Base-by-base conservation (phyloP, 2,113 vertebrate genomes). In the Echinops telfairi region DNA sequence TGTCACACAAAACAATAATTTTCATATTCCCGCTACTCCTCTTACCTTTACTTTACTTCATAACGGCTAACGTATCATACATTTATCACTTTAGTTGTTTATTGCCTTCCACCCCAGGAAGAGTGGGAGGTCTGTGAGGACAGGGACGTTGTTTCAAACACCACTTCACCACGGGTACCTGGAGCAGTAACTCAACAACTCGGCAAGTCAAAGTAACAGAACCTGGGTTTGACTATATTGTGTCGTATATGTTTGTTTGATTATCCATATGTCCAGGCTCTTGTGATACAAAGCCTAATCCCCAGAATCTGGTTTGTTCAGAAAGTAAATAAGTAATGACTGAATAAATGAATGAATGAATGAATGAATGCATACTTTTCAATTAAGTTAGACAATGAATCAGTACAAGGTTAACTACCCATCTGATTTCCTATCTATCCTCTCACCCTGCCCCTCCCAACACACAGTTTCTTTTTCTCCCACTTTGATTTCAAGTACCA, bases 401-500 rank as follows among this genome's bases (percentile, higher is more conserved):
- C 38, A 27, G 38, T 16, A 36, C 2, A 47, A 58, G 19, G 16
- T 86, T 81, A 90, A 83, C n/a, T 23, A 71, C 33, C 19, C 36
- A 23, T 38, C 33, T 19, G 27, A 83, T 68, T 33, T 85, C 60
- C 64, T 66, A 29, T 88, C 19, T 9, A 17, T 12, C 47, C 23
- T 89, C 71, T 94, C 77, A 53, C 31, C 79, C 84, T 68, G 33
- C 31, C 11, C 57, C 22, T 92, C 64, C n/a, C 8, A 83, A 11
- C 6, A 22, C n/a, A 43, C 4, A 4, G 38, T 91, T 88, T 53
- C 27, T 66, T 88, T 78, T 73, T 70, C 33, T 76, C 68, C 8
- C 33, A 90, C 38, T 93, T 70, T 83, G 73, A 94, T 90, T 92
- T 95, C 88, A 93, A 93, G 90, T 38, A 53, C 33, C 68, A 93